Evolutionary conservation across 23 tunicate genomes (phyloP), one percentile per base, ranked within the genome.

Genomic region (Aplidium turbinatum): DNA sequence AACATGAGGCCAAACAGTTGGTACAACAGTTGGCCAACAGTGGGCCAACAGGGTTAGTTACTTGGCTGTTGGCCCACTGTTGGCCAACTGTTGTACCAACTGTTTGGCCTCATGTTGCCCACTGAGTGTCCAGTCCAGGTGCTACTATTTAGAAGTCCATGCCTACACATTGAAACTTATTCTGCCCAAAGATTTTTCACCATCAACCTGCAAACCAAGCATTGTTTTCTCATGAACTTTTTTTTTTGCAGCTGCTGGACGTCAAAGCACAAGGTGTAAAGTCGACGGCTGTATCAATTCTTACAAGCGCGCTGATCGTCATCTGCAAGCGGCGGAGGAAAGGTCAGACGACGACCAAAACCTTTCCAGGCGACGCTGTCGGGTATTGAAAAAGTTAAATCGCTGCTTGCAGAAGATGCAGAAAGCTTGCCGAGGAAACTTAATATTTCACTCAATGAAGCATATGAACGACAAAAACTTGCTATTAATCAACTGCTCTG

Each of bases 401-500:
- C 81, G 81, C 70, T 84, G 90, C 35, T 35, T 84, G 2, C 58
- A 47, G 2, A 55, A 31, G 26, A 56, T 64, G 38, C 75, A 35
- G 5, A 29, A 31, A 20, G 29, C 28, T 0, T 84, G 90, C 48
- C 38, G 90, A 55, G 90, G 90, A 32, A 84, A 68, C 34, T 55
- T 84, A 4, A 31, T 84, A 7, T 84, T 54, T 40, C 90, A 84
- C 52, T 80, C 90, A 0, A 68, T 83, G 62, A 58, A 80, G 19
- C 68, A 68, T 16, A 77, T 84, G 11, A 68, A 68, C 71, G 61
- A 65, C 55, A 56, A 35, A 56, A 23, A 66, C 32, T 42, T 31
- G 22, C 20, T 40, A 57, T 22, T 76, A 4, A 36, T 4, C 20
- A 68, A 67, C 38, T 76, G 82, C 39, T 20, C 78, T 7, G 18